Evolutionary conservation across 2,797 vertebrate genomes (phyloP).

Genomic region (Premnoplex brunnescens): DNA sequence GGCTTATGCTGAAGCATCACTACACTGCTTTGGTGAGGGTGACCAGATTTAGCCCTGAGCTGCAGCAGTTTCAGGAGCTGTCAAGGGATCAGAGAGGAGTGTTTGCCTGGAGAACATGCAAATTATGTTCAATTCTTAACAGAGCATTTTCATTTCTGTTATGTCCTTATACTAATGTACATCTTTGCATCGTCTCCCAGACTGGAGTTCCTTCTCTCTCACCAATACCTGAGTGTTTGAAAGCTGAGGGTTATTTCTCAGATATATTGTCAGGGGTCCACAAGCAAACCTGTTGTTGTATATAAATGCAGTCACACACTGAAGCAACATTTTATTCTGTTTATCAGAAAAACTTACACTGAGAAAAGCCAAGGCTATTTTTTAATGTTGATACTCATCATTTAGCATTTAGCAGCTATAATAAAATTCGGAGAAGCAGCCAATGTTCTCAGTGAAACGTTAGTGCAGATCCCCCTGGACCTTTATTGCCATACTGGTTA

Average conservation of each 20-base stretch:
- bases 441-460: background rate
- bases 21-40: accelerated
- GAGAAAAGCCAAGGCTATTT: background rate
- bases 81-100: background rate
- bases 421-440: background rate
- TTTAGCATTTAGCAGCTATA: background rate
- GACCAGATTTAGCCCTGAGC: background rate
- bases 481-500: background rate
- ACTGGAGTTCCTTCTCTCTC: background rate
- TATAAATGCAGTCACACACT: background rate
- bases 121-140: background rate
- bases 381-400: background rate
- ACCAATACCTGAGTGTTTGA: accelerated
- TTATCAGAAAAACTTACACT: background rate
- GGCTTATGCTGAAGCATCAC: background rate
- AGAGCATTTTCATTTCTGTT: background rate
- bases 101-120: background rate
- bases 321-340: background rate
- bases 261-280: background rate
- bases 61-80: background rate
- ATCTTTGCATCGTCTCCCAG: background rate
- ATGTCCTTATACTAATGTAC: background rate
- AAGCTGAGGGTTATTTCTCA: background rate
- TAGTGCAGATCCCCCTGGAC: background rate
- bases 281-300: background rate